Conservation (phyloP, 2,113 vertebrate species). For the Nyctibius bracteatus region DNA sequence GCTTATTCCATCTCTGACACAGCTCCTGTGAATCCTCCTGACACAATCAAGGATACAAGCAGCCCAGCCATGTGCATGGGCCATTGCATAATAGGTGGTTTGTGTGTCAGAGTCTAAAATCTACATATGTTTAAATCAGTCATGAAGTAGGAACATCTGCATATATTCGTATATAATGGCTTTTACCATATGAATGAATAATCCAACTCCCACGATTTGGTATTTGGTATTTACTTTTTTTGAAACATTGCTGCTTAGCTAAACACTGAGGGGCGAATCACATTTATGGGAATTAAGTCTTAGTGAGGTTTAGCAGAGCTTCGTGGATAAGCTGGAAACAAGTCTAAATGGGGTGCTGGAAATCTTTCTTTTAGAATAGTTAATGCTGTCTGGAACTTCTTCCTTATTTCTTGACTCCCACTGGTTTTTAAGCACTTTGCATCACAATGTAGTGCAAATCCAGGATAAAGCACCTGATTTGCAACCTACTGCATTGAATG, state of each 20-base stretch:
- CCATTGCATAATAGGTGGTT: slow-evolving; percentile 31
- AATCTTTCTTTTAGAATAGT: slow-evolving; percentile 14
- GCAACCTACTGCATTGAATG: neutral
- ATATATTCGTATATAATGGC: slow-evolving; percentile 31
- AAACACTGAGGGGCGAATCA: neutral
- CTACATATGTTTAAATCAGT: slow-evolving; percentile 41
- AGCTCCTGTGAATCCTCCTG: neutral
- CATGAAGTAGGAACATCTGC: slow-evolving; percentile 52
- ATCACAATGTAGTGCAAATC: slow-evolving; percentile 7
- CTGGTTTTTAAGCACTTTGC: slow-evolving; percentile 28
- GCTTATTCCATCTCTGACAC: neutral
- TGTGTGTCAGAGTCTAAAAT: slow-evolving; percentile 37
- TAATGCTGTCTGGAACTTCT: slow-evolving; percentile 14
- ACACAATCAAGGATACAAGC: neutral
- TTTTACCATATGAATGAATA: slow-evolving; percentile 48
- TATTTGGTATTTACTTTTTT: slow-evolving; percentile 43
- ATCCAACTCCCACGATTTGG: slow-evolving; percentile 18
- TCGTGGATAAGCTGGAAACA: neutral
- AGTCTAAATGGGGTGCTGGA: slow-evolving; percentile 15
- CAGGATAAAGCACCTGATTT: slow-evolving; percentile 9
- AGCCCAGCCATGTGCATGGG: neutral
- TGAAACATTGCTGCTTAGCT: slow-evolving; percentile 9
- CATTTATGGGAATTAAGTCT: slow-evolving; percentile 45
- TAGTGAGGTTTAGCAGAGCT: slow-evolving; percentile 3
- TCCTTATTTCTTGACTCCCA: slow-evolving; percentile 6